Evolutionary conservation across 2,797 vertebrate species (phyloP).

Genomic region (Perdix hodgsoniae): DNA sequence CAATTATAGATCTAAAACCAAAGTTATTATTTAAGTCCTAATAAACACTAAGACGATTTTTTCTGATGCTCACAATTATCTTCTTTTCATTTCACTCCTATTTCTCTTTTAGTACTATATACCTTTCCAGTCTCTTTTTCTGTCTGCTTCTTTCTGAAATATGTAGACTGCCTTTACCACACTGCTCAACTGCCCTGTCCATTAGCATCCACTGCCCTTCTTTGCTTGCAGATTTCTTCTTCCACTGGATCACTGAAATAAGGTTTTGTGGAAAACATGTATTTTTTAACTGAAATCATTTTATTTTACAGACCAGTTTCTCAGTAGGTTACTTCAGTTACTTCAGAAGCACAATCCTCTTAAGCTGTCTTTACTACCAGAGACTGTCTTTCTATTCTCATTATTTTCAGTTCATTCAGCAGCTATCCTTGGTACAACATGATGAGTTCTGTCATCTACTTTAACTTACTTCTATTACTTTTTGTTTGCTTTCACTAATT

Average conservation of each 20-base stretch:
- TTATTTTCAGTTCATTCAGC: constrained; percentile 23
- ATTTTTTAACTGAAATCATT: neutral
- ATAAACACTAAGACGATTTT: neutral
- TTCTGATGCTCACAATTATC: neutral
- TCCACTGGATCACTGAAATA: neutral
- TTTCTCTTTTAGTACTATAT: neutral
- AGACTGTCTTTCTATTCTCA: neutral
- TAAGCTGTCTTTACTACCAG: neutral
- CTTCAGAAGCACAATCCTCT: neutral
- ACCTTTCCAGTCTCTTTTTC: neutral
- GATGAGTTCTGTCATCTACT: neutral
- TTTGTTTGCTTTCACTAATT: neutral
- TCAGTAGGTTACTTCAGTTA: neutral
- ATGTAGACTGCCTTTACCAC: neutral
- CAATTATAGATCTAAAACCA: too few species aligned
- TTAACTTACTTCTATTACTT: constrained; percentile 26
- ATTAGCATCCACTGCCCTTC: neutral
- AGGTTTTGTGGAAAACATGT: neutral
- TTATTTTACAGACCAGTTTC: neutral
- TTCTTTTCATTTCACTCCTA: neutral
- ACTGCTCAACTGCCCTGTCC: neutral
- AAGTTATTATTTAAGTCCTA: neutral
- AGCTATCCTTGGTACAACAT: neutral
- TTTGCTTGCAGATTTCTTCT: neutral
- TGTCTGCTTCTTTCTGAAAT: neutral